phyloP scores from a whole-genome alignment of 2,888 invertebrate genomes.

The Disparrhopalites patrizii region DNA sequence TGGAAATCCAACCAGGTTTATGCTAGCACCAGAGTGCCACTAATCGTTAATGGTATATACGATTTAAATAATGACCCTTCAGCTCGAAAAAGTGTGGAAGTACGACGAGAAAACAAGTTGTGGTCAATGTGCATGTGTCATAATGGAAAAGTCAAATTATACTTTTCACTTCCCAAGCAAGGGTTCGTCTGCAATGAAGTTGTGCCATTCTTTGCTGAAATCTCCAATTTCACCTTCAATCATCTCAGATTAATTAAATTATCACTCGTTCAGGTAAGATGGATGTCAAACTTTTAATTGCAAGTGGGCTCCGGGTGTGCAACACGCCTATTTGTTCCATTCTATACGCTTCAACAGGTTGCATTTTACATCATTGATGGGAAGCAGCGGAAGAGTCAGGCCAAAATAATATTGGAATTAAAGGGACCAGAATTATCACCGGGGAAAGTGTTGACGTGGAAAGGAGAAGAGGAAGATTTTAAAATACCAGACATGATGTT shows the following conservation, averaged over 20 bases:
- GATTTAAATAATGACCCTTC: conserved; percentile 37
- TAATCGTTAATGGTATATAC: conserved; percentile 35
- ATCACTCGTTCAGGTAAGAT: conserved; percentile 20
- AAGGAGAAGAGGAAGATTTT: conserved; percentile 11
- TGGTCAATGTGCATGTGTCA: conserved; percentile 28
- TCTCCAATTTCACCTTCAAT: conserved; percentile 24
- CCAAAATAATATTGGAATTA: conserved; percentile 4
- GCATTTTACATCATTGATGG: conserved; percentile 21
- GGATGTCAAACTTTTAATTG: no score
- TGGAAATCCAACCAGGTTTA: conserved; percentile 14
- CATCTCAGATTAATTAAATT: conserved; percentile 15
- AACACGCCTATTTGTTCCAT: no score
- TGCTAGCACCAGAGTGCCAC: conserved; percentile 28
- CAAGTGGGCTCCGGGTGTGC: no score
- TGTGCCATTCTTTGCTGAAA: conserved; percentile 9
- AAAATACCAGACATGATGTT: conserved; percentile 9
- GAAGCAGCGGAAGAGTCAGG: conserved; percentile 17
- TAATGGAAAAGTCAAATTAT: conserved; percentile 18
- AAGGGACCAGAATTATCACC: conserved; percentile 15
- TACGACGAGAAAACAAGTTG: conserved; percentile 17
- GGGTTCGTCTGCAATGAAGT: conserved; percentile 18
- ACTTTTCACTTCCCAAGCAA: conserved; percentile 17
- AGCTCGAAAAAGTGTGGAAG: conserved; percentile 17
- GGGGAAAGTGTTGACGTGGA: conserved; percentile 14
- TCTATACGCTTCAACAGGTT: conserved; percentile 7